Conservation (phyloP, 2,797 vertebrate genomes). For the Odontamblyopus lacepedii region DNA sequence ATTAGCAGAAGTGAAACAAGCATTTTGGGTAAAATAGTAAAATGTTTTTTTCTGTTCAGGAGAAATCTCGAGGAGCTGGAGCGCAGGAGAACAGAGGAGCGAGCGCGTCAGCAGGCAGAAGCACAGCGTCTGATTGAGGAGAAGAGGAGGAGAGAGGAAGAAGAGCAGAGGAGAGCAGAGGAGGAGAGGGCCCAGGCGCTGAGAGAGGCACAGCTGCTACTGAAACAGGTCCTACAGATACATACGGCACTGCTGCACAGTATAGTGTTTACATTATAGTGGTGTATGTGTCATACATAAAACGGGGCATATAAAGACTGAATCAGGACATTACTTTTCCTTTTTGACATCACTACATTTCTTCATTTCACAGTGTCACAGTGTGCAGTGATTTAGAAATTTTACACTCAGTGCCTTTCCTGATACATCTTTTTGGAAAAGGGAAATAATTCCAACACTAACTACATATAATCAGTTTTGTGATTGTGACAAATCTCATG, state of each 20-base stretch:
- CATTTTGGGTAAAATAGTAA: background rate
- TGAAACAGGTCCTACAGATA: conserved; percentile 82
- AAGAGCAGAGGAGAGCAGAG: conserved; percentile 77
- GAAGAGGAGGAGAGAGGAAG: conserved; percentile 75
- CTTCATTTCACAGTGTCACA: too few relatives aligned
- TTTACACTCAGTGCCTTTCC: too few relatives aligned
- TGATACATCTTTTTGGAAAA: too few relatives aligned
- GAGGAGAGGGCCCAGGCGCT: conserved; percentile 82
- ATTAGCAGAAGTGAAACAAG: background rate
- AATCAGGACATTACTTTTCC: too few relatives aligned
- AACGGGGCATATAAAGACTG: background rate
- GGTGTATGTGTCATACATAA: background rate
- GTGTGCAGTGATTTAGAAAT: too few relatives aligned
- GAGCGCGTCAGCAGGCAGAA: conserved; percentile 79
- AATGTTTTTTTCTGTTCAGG: conserved; percentile 59
- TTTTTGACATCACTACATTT: too few relatives aligned
- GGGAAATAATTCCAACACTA: too few relatives aligned
- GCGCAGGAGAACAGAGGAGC: conserved; percentile 81
- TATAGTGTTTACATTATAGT: background rate
- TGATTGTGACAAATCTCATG: too few relatives aligned
- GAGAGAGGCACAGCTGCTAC: conserved; percentile 81
- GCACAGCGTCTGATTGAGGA: conserved; percentile 80
- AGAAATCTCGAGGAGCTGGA: conserved; percentile 82
- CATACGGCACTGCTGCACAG: background rate
- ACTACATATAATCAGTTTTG: too few relatives aligned